phyloP scores from a whole-genome alignment of 2,113 vertebrate genomes.

The Anser brachyrhynchus region DNA sequence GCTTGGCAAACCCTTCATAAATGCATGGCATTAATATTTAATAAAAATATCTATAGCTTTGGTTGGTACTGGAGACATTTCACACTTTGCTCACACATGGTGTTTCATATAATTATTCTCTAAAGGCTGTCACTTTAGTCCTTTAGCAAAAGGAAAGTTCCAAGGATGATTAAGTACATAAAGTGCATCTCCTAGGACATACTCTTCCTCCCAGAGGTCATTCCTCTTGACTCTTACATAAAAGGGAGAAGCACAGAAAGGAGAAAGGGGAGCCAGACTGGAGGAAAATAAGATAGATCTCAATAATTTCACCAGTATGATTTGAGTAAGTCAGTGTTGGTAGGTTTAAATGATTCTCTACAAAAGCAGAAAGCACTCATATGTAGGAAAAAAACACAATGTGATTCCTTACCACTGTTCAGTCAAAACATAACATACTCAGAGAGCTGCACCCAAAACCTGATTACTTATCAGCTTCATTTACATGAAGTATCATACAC shows the following conservation, averaged over 20 bases:
- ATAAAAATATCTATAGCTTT: constrained; percentile 75
- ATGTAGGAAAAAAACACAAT: neutral
- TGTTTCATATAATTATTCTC: constrained; percentile 74
- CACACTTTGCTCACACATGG: constrained; percentile 71
- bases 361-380: neutral
- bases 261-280: neutral
- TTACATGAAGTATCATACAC: neutral
- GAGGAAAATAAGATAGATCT: neutral
- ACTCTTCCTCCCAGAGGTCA: neutral
- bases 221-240: neutral
- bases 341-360: neutral
- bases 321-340: neutral
- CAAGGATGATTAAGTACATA: constrained; percentile 57
- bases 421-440: neutral
- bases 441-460: neutral
- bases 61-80: constrained; percentile 74
- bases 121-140: constrained; percentile 39
- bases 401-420: neutral
- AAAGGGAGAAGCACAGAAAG: neutral
- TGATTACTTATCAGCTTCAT: neutral
- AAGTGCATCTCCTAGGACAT: neutral
- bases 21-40: constrained; percentile 78
- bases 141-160: constrained; percentile 60
- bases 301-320: neutral
- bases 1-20: constrained; percentile 72